phyloP scores from a whole-genome alignment of 2,888 invertebrate genomes.

The Coenonympha arcania region DNA sequence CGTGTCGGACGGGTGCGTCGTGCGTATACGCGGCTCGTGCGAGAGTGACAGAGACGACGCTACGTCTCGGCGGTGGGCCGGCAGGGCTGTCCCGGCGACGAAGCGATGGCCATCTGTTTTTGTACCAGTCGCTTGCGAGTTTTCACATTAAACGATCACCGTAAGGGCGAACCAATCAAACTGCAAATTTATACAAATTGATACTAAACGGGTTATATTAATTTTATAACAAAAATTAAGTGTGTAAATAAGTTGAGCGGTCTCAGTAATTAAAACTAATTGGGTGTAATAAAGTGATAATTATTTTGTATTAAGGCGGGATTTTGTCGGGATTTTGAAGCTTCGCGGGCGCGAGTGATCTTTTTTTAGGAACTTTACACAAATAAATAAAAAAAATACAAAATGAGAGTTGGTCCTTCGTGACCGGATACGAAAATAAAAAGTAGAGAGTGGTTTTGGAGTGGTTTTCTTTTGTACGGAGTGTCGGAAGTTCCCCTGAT shows the following conservation, averaged over 20 bases:
- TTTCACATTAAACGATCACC: slow-evolving; percentile 72
- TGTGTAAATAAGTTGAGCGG: slow-evolving; percentile 73
- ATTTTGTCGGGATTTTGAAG: slow-evolving; percentile 58
- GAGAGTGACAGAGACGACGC: slow-evolving; percentile 43
- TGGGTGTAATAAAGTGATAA: slow-evolving; percentile 69
- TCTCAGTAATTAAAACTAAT: slow-evolving; percentile 72
- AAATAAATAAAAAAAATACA: slow-evolving; percentile 23
- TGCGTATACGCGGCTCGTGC: slow-evolving; percentile 25
- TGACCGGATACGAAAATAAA: slow-evolving; percentile 23
- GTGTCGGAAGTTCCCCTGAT: slow-evolving; percentile 18
- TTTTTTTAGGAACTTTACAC: slow-evolving; percentile 30
- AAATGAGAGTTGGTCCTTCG: slow-evolving; percentile 24
- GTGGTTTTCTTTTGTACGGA: slow-evolving; percentile 22
- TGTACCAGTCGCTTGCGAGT: slow-evolving; percentile 68
- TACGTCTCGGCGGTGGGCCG: slow-evolving; percentile 32
- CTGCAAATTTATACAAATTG: slow-evolving; percentile 74
- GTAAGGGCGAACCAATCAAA: slow-evolving; percentile 73
- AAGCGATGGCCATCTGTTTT: slow-evolving; percentile 60
- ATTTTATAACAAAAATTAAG: slow-evolving; percentile 75
- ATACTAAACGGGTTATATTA: slow-evolving; percentile 75
- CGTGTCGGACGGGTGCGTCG: slow-evolving; percentile 40
- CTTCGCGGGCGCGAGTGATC: slow-evolving; percentile 46
- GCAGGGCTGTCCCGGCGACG: slow-evolving; percentile 32
- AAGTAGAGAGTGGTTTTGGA: slow-evolving; percentile 29
- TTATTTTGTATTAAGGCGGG: slow-evolving; percentile 66